Base-by-base conservation (phyloP, 2,888 invertebrate genomes). In the Amphipyra tragopoginis region DNA sequence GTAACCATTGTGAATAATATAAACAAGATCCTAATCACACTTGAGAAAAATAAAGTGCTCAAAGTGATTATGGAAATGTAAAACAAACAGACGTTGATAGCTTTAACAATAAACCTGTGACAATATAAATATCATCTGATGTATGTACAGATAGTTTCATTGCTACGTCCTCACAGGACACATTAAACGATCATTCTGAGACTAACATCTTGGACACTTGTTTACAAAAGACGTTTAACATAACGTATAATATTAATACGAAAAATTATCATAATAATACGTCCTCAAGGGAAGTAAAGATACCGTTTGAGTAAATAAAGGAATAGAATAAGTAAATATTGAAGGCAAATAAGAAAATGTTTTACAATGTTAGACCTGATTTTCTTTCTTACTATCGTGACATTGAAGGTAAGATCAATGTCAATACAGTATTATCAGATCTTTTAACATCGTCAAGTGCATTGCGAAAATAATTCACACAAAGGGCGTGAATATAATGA, bases 401-500 rank as follows among this genome's bases (percentile, higher is more conserved):
- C 1, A 36, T 44, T 53, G 53, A 58, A 58, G 26, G 50, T 42
- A 50, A 36, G 13, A 58, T 42, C 38, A 75, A 59, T 64, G 44
- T 45, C 53, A 47, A 42, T 51, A 9, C 26, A 7, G 38, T 52
- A 48, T 48, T 54, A 26, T 36, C 6, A 48, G 34, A 53, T 38
- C 14, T 5, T 53, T 71, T 62, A 29, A 42, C 47, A 50, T 9
- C 39, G 43, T 67, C 56, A 71, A 50, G 50, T 53, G 59, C 33
- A 39, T 54, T 54, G n/a, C 38, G 6, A 43, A 56, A 34, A 48
- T 48, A 59, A 48, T 66, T 59, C 13, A 45, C 45, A 64, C 50
- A 68, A 54, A 62, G 21, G 52, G 57, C 54, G 59, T 66, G 60
- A 65, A 62, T 63, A 78, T 76, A 77, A 79, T 75, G 65, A 81